phyloP scores from a whole-genome alignment of 1,140 invertebrate genomes.

The Temnothorax longispinosus region DNA sequence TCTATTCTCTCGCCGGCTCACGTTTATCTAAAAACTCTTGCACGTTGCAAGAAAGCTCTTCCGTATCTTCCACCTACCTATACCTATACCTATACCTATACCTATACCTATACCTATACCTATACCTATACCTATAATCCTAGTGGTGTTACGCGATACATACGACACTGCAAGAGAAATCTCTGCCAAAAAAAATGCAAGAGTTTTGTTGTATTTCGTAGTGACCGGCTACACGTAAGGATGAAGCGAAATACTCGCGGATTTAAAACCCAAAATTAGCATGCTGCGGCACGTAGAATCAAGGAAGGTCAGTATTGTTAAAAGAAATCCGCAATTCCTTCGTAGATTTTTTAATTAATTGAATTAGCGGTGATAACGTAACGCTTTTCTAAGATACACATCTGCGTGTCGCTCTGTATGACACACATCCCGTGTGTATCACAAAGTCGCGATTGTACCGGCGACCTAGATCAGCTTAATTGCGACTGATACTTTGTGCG shows the following conservation, averaged over 20 bases:
- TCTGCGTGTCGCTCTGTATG: background rate
- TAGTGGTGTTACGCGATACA: background rate
- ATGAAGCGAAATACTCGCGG: background rate
- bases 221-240: background rate
- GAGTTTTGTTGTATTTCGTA: background rate
- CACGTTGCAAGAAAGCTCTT: background rate
- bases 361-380: background rate
- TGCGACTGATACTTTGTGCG: background rate
- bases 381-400: background rate
- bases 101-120: background rate
- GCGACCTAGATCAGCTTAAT: slow-evolving; percentile 1
- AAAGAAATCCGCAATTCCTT: background rate
- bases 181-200: background rate
- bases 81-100: background rate
- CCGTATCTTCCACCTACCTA: background rate
- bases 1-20: background rate
- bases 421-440: background rate
- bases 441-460: background rate
- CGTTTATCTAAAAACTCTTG: background rate
- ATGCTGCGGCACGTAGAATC: slow-evolving; percentile 1
- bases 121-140: background rate
- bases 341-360: background rate
- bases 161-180: background rate
- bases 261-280: slow-evolving; percentile 3
- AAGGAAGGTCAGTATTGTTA: background rate